Evolutionary conservation across 64 coral and sea anemone genomes (phyloP), one percentile per base, ranked within the genome.

Genomic region (Cladopsammia gracilis): DNA sequence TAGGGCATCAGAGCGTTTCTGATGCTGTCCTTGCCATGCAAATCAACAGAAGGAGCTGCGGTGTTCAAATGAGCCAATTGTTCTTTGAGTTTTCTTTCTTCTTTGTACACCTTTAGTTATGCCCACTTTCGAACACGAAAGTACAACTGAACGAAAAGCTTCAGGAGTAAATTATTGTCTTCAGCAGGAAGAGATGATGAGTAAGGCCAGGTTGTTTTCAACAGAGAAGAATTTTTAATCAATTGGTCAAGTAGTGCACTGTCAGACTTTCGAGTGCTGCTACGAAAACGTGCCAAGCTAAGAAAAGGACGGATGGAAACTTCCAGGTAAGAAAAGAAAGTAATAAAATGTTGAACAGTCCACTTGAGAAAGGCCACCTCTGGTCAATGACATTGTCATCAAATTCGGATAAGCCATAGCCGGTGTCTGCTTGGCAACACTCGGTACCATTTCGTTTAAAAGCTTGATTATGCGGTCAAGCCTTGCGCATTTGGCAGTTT

Each of bases 21-120:
- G 25, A 85, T 85, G 59, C 81, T 85, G 20, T 85, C 81, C 60
- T 85, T 85, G 22, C 81, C 81, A 64, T 66, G 81, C 34, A 85
- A n/a, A 10, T 85, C 54, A 15, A 12, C 22, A 11, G 77, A 18
- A 47, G 48, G 10, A 20, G 75, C 22, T 10, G 16, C 47, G n/a
- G 52, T 22, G 51, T 19, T 22, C 66, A 22, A 20, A 8, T 7
- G 9, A 45, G 8, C 8, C 11, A 47, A 12, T 10, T 43, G 20
- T 14, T 14, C 47, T 49, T 52, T 52, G 58, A 85, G 9, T 66
- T 22, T 66, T 85, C 61, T 59, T 85, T 62, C 46, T n/a, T n/a
- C n/a, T 64, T 85, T 25, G 58, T 64, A 62, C 23, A 16, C 47
- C 54, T 64, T 23, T 22, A 70, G 22, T 4, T 70, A 70, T 9